Base-by-base conservation (phyloP, 2,888 invertebrate genomes). In the Noctuana brunneofusca region DNA sequence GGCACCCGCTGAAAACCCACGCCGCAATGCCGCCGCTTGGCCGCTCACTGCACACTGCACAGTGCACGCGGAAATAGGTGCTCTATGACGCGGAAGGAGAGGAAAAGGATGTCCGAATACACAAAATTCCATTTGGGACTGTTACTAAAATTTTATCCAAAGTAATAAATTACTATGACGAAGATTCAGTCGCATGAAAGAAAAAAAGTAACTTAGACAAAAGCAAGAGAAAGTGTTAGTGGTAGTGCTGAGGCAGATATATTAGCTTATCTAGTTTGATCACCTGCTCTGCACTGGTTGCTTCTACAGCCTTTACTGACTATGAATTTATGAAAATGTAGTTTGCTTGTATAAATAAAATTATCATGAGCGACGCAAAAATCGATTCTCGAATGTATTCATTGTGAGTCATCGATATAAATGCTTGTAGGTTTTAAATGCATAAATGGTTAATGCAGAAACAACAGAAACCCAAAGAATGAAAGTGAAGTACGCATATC, bases 1-100 rank as follows among this genome's bases (percentile, higher is more conserved):
- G 87, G 87, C 80, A 83, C 76, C 75, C 73, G 75, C 81, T 78
- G 80, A 75, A 73, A 76, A 70, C 77, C 73, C 74, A 69, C 75
- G 54, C 55, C 62, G 55, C 27, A 16, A 4, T 12, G 59, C 53
- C 48, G 54, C 59, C 50, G 41, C 38, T 18, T 1, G 16, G 35
- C 52, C 27, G 27, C 46, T 20, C 56, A 73, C 75, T 73, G 64
- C 72, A 69, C 75, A 69, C 73, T 74, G 72, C 75, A 68, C 69
- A 16, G 6, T 41, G 41, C 75, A 67, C 69, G 65, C 74, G 69
- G 70, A 71, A 73, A 69, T n/a, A n/a, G n/a, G n/a, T n/a, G n/a
- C n/a, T n/a, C n/a, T n/a, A n/a, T n/a, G n/a, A n/a, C n/a, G n/a
- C n/a, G n/a, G n/a, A n/a, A n/a, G n/a, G n/a, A n/a, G n/a, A n/a